phyloP scores from a whole-genome alignment of 2,797 vertebrate genomes.

The Coluber constrictor region DNA sequence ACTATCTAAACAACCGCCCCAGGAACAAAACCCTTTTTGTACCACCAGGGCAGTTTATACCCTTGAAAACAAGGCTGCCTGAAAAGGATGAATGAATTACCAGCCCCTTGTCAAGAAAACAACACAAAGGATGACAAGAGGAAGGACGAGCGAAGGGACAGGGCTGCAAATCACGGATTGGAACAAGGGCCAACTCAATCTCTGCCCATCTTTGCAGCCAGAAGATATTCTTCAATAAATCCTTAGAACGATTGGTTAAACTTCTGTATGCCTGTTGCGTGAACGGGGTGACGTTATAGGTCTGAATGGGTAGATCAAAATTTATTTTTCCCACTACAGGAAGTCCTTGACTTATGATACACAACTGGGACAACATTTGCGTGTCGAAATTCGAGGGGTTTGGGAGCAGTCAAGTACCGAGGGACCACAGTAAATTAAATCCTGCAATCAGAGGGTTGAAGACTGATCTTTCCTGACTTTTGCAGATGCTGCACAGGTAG shows the following conservation, averaged over 20 bases:
- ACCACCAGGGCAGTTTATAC: conserved; percentile 56
- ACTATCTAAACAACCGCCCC: conserved; percentile 65
- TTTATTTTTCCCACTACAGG: background rate
- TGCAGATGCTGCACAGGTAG: background rate
- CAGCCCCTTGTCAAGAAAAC: conserved; percentile 35
- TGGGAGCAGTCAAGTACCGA: too few relatives aligned
- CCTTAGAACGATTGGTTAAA: background rate
- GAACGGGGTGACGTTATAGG: background rate
- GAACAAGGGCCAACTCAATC: background rate
- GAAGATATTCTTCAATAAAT: background rate
- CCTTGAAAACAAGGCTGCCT: conserved; percentile 53
- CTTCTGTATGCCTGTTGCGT: background rate
- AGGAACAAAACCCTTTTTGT: conserved; percentile 68
- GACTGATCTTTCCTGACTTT: background rate
- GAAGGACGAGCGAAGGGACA: conserved; percentile 18
- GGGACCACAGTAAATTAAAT: background rate
- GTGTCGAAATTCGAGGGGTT: fast-evolving
- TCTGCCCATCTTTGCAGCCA: background rate
- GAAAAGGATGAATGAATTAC: conserved; percentile 67
- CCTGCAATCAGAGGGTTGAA: background rate
- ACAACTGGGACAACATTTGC: too few relatives aligned
- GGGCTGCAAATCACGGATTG: background rate
- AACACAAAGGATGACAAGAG: conserved; percentile 28
- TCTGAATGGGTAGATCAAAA: background rate
- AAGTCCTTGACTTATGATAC: background rate